Conservation (phyloP, 2,888 invertebrate genomes). For the Agrotis puta region DNA sequence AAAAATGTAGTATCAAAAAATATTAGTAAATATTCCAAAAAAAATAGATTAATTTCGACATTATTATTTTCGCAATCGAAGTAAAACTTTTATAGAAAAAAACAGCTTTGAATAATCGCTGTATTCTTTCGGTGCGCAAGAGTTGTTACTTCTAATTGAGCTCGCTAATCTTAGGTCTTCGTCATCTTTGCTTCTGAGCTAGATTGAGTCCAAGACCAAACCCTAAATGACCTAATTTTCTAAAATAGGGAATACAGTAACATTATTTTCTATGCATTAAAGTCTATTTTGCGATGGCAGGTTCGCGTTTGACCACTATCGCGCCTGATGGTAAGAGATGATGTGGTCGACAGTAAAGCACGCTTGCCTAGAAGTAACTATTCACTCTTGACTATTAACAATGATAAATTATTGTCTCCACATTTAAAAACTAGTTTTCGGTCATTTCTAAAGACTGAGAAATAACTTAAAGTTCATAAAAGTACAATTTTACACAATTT, state of each 20-base stretch:
- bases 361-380: too few species aligned
- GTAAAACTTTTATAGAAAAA: conserved; percentile 22
- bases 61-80: conserved; percentile 18
- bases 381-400: background rate
- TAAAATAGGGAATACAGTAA: background rate
- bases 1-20: conserved; percentile 47
- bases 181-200: too few species aligned
- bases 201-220: too few species aligned
- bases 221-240: background rate
- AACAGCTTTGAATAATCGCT: background rate
- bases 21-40: conserved; percentile 9
- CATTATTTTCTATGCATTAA: too few species aligned
- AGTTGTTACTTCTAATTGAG: too few species aligned
- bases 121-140: too few species aligned
- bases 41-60: background rate
- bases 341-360: too few species aligned
- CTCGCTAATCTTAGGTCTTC: too few species aligned
- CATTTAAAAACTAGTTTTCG: background rate
- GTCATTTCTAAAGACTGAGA: background rate
- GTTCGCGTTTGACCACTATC: too few species aligned
- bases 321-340: too few species aligned
- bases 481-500: background rate
- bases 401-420: background rate
- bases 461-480: background rate
- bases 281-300: too few species aligned